Base-by-base conservation (phyloP, 2,113 vertebrate species). In the Lepus americanus region DNA sequence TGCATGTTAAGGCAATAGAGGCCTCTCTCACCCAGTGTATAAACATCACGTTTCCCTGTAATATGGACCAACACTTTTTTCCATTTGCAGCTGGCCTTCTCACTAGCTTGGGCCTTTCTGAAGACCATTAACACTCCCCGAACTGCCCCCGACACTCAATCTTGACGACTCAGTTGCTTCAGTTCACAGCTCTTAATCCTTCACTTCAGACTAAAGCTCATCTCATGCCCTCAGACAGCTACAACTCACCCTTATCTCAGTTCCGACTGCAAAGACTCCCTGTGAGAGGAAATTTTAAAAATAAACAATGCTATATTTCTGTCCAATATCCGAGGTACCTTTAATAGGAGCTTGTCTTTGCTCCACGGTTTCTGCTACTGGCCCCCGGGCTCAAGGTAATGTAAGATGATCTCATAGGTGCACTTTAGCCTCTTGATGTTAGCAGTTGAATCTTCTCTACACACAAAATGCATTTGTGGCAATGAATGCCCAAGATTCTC, bases 401-500 rank as follows among this genome's bases (percentile, higher is more conserved):
- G 6, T 49, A 82, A 59, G 61, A 73, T 66, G 82, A 89, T 70
- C 81, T 93, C 90, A 70, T 2, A 39, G 76, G 13, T 49, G n/a
- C 89, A 63, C 74, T 64, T 83, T 29, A 63, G 76, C 86, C 94
- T 83, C 53, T 89, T 13, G 22, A 63, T 67, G 61, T 49, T 36
- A 39, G 90, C 63, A 11, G 19, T n/a, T 51, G 44, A 78, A 31
- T 93, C 83, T 83, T 93, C 80, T 69, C 88, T 36, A 1, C 49
- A 79, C 90, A 85, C 84, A 69, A 6, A 83, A 61, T 72, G 72
- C 81, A 27, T 83, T 69, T 74, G 93, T 84, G 74, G 88, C 89
- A 76, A 72, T 82, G 63, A 96, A 92, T 16, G 73, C 27, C 66
- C 83, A 44, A 69, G 76, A 33, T 73, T 86, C 94, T 95, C 79